Evolutionary conservation across 2,113 vertebrate species (phyloP), one percentile per base, ranked within the genome.

Genomic region (Rafetus swinhoei): DNA sequence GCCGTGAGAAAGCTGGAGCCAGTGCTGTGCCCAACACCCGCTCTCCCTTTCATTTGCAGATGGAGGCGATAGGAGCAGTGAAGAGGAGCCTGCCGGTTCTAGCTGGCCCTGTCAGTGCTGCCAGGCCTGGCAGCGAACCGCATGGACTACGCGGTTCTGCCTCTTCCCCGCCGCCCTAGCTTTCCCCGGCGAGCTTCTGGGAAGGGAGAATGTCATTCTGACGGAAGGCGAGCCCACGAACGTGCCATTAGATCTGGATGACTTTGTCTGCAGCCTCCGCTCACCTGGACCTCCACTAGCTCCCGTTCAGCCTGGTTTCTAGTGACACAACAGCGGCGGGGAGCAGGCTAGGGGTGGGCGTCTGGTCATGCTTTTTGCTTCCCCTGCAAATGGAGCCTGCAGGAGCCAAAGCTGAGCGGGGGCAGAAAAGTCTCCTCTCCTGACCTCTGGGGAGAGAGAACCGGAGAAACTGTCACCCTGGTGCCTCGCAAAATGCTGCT

Each of bases 41-140:
- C 45, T 79, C 81, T 89, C 90, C 81, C 93, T 90, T 96, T 76
- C 1, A 0, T 96, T 95, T 89, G 76, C 95, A 97, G 97, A 97
- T 97, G 97, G 97, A 95, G 97, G 32, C 90, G 29, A 18, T 97
- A 97, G 88, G 88, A 95, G 12, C 74, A 60, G 79, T 0, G 7
- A 86, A 65, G 6, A 0, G 15, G 10, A 84, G 76, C 86, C 87
- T 14, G 3, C 92, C 2, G 1, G 39, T 87, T 79, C 87, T 53
- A 35, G 82, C 62, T 90, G 89, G 18, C 32, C 74, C 77, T 81
- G 22, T 1, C 65, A 12, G 0, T 39, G 55, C 25, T 39, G 79
- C 89, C 84, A 35, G 79, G 54, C 18, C 65, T 72, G 65, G 65
- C 65, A 69, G 32, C 65, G 4, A 8, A 18, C 65, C n/a, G 65